These are phyloP conservation scores for Phalangium opilio DNA, from an alignment of 2,888 invertebrate genomes.

Conservation along the genomic window DNA sequence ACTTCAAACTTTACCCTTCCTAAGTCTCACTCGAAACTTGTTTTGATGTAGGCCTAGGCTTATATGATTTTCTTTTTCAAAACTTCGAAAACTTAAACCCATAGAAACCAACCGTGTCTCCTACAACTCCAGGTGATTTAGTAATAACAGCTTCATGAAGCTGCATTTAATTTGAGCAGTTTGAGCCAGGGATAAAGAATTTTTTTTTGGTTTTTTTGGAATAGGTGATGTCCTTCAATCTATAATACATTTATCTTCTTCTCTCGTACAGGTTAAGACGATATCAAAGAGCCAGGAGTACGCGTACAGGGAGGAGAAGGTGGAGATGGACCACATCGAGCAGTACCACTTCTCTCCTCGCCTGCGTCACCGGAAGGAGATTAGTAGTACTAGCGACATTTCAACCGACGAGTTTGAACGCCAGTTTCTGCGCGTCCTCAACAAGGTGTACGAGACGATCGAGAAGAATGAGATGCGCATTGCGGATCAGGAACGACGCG, in stretches of 20 bases:
- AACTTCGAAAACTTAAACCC: too few relatives aligned
- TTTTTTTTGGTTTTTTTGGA: too few relatives aligned
- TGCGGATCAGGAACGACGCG: slow-evolving; percentile 58
- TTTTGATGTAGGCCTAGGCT: too few relatives aligned
- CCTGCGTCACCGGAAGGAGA: slow-evolving; percentile 20
- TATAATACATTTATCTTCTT: neutral
- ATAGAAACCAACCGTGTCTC: too few relatives aligned
- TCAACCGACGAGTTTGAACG: slow-evolving; percentile 38
- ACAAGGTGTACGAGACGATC: slow-evolving; percentile 54
- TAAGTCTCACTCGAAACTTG: too few relatives aligned
- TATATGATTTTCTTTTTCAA: too few relatives aligned
- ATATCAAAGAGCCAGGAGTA: too few relatives aligned
- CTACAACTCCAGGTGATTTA: too few relatives aligned
- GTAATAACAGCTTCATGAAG: too few relatives aligned
- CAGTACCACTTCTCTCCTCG: slow-evolving; percentile 22
- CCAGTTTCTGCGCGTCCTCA: slow-evolving; percentile 49
- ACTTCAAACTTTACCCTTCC: too few relatives aligned
- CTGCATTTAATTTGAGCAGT: too few relatives aligned
- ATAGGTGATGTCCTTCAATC: neutral
- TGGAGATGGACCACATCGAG: slow-evolving; percentile 24
- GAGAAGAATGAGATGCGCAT: slow-evolving; percentile 64
- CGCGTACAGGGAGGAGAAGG: slow-evolving; percentile 34
- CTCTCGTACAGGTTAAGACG: slow-evolving; percentile 1
- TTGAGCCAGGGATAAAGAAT: too few relatives aligned
- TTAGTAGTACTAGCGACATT: slow-evolving; percentile 8